These are phyloP conservation scores for Lytechinus variegatus DNA, from an alignment of 35 echinoderm and acorn worm species.

Conservation along the genomic window DNA sequence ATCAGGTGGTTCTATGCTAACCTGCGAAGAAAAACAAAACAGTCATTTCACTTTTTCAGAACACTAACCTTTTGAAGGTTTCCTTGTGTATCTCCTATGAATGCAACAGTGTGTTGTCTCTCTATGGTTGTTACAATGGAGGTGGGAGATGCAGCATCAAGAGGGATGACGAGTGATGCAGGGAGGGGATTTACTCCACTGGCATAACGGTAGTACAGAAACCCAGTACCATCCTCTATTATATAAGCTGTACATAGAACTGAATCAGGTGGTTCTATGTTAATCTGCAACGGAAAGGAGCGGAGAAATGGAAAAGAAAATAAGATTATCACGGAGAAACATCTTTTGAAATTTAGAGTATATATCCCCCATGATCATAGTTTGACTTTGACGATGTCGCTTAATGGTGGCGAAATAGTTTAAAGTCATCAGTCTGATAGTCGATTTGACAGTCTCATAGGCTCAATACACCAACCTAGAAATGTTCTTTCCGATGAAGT, in stretches of 20 bases:
- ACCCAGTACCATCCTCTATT: background rate
- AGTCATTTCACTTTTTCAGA: background rate
- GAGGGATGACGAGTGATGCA: background rate
- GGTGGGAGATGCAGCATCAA: background rate
- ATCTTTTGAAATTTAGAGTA: no score
- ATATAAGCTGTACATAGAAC: background rate
- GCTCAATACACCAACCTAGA: no score
- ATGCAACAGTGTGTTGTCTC: background rate
- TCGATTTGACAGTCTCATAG: no score
- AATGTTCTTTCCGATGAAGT: no score
- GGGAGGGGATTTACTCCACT: background rate
- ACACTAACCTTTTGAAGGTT: background rate
- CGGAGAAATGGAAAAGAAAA: no score
- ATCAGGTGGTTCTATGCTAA: background rate
- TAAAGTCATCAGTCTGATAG: no score
- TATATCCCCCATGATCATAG: no score
- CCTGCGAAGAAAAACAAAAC: background rate
- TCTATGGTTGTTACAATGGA: background rate
- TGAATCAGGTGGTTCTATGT: background rate
- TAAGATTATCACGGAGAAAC: no score
- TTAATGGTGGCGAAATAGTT: no score
- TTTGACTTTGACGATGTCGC: no score
- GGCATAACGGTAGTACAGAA: background rate
- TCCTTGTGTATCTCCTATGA: background rate
- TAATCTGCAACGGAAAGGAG: no score